Evolutionary conservation across 1,140 invertebrate genomes (phyloP).

Genomic region (Calosoma granatense): DNA sequence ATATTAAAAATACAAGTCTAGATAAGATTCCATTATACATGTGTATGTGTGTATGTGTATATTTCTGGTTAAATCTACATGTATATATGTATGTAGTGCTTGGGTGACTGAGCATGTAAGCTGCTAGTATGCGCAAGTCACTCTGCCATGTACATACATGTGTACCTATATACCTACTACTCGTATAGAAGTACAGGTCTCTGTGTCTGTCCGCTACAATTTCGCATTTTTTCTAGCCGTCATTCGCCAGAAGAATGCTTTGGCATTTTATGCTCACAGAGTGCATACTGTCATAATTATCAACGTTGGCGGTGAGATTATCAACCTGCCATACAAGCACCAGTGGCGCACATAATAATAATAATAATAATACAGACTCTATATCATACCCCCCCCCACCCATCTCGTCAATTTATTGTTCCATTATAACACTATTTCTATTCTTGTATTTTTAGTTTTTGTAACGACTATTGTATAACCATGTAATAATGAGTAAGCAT

Average conservation of each 20-base stretch:
- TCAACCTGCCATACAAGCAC: not conserved
- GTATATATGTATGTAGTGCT: not conserved
- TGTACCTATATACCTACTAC: not conserved
- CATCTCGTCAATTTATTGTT: too few relatives aligned
- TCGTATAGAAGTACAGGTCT: not conserved
- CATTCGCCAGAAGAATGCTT: not conserved
- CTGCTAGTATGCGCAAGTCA: not conserved
- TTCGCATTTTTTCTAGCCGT: not conserved
- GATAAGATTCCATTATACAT: not conserved
- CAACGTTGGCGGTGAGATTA: not conserved
- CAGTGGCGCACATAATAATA: not conserved
- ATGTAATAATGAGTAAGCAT: not conserved
- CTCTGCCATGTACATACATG: not conserved
- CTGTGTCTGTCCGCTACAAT: not conserved
- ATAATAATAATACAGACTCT: not conserved
- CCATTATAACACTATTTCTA: not conserved
- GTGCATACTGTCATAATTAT: not conserved
- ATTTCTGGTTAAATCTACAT: not conserved
- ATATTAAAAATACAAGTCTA: not conserved
- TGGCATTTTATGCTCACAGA: not conserved
- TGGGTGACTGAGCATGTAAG: not conserved
- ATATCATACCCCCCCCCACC: not conserved
- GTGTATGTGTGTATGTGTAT: conserved; percentile 1
- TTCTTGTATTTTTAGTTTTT: too few relatives aligned
- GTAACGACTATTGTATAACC: too few relatives aligned